Conservation (phyloP, 2,888 invertebrate species). For the Tetragnatha montana region DNA sequence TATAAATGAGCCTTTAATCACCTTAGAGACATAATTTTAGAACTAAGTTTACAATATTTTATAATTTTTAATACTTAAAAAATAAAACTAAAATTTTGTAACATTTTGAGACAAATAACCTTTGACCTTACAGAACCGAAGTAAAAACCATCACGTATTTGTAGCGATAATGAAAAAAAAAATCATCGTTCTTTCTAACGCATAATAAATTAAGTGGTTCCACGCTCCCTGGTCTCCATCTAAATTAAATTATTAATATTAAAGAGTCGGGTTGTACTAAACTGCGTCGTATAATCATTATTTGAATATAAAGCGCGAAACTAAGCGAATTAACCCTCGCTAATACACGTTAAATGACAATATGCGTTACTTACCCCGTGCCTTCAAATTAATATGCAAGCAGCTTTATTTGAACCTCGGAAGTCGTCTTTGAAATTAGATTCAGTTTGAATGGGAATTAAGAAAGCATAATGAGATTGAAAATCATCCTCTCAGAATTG, state of each 20-base stretch:
- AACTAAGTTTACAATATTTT: no score
- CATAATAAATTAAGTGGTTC: no score
- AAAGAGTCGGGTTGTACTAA: background rate
- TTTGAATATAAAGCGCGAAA: background rate
- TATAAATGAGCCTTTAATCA: no score
- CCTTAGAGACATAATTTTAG: no score
- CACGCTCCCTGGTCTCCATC: background rate
- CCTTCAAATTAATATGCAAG: background rate
- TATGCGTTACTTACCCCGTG: background rate
- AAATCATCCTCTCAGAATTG: background rate
- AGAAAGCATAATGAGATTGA: background rate
- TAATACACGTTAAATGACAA: background rate
- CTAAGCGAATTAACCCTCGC: background rate
- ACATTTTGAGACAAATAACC: no score
- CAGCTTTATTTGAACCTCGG: background rate
- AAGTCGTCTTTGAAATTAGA: background rate
- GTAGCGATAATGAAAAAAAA: no score
- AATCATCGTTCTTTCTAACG: no score
- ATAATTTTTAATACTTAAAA: no score
- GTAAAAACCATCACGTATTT: no score
- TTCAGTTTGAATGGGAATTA: background rate
- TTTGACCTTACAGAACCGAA: no score
- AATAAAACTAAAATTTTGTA: no score
- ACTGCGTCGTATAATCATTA: background rate
- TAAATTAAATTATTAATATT: background rate